A percentile compares a stretch with the other conserved stretches of the same genome.
Conservation (phyloP, 2,797 vertebrate genomes). For the Choloepus didactylus region DNA sequence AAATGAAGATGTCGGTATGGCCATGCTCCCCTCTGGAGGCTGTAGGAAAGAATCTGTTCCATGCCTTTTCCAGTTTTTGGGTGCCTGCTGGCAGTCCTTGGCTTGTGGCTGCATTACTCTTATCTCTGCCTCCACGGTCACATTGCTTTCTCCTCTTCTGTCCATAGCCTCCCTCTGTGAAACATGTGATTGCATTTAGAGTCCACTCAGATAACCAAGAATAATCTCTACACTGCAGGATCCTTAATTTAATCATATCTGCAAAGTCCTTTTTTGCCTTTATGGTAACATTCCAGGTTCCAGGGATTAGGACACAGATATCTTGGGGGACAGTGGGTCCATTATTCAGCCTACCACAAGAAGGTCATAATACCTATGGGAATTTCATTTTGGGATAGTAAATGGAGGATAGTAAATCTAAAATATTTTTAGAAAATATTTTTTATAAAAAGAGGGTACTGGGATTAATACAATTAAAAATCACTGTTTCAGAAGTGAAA, state of each 20-base stretch:
- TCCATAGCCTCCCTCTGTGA: background rate
- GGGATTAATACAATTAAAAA: background rate
- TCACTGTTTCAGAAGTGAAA: background rate
- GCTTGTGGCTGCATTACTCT: background rate
- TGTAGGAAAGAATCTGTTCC: background rate
- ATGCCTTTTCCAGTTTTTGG: background rate
- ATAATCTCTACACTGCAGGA: background rate
- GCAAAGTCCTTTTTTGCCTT: background rate
- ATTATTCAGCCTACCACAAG: background rate
- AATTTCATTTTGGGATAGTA: constrained; percentile 39
- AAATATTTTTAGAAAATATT: background rate
- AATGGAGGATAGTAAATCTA: background rate
- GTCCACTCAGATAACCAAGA: background rate
- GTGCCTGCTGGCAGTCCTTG: background rate
- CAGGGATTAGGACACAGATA: background rate
- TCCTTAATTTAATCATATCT: background rate
- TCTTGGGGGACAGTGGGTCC: background rate
- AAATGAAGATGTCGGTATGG: background rate
- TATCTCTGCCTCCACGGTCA: background rate
- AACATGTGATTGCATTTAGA: background rate
- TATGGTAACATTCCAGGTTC: background rate
- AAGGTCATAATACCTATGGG: background rate
- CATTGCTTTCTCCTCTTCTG: background rate
- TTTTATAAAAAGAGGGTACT: background rate
- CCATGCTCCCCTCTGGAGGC: background rate